A percentile compares a stretch with the other conserved stretches of the same genome.
Conservation (phyloP, 2,888 invertebrate genomes). For the Heliconius charithonia region DNA sequence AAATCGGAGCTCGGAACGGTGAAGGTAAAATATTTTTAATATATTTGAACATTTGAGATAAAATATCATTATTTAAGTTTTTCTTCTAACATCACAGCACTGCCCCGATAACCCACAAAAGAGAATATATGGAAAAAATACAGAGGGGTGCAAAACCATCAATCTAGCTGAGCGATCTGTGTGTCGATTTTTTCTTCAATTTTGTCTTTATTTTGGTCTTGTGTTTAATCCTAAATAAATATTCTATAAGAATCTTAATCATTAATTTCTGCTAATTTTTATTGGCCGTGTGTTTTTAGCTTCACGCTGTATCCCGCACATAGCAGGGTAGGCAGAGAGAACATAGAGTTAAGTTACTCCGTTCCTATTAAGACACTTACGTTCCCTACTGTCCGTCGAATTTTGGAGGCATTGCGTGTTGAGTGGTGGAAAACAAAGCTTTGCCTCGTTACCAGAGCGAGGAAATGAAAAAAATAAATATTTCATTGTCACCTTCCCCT, state of each 20-base stretch:
- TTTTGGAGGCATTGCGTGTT: no score
- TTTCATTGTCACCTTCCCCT: no score
- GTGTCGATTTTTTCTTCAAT: slow-evolving; percentile 11
- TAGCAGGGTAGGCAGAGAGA: background rate
- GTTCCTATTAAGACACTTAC: background rate
- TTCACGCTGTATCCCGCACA: background rate
- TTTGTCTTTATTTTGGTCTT: slow-evolving; percentile 14
- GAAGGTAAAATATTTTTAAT: background rate
- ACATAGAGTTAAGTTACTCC: background rate
- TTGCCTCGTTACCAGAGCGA: no score
- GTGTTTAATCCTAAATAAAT: slow-evolving; percentile 23
- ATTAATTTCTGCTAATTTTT: background rate
- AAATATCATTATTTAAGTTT: background rate
- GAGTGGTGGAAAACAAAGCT: no score
- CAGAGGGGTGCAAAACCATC: slow-evolving; percentile 24
- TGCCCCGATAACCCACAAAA: slow-evolving; percentile 26
- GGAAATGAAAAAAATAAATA: no score
- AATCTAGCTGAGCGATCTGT: slow-evolving; percentile 27
- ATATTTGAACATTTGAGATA: background rate
- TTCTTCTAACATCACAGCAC: slow-evolving; percentile 2
- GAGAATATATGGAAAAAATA: slow-evolving; percentile 15
- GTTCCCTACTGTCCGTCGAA: no score
- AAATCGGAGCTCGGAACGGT: background rate
- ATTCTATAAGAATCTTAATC: background rate
- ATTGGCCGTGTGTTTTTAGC: background rate